Percentiles rank a stretch among this genome's conserved stretches.
phyloP scores from a whole-genome alignment of 1,140 invertebrate genomes.

The Hycleus cichorii region DNA sequence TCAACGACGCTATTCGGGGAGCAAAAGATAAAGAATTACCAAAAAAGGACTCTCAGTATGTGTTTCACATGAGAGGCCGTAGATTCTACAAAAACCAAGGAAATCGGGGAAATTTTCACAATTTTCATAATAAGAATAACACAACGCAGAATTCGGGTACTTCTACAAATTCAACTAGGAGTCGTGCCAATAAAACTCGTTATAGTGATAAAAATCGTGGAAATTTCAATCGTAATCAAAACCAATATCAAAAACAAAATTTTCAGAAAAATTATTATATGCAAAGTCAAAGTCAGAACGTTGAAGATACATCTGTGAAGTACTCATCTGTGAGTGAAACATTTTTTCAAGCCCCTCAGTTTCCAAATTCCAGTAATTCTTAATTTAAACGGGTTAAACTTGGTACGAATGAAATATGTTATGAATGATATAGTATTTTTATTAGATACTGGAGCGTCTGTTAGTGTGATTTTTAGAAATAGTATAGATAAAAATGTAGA shows the following conservation, averaged over 20 bases:
- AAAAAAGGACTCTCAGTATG: neutral
- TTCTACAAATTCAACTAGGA: neutral
- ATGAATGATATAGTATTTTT: slow-evolving; percentile 13
- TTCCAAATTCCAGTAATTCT: neutral
- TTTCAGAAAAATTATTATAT: neutral
- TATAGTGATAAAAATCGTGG: neutral
- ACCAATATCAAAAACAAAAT: neutral
- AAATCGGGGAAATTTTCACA: neutral
- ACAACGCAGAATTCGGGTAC: too few species aligned
- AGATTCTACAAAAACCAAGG: neutral
- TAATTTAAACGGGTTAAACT: slow-evolving; percentile 16
- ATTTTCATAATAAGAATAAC: neutral
- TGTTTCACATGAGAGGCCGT: neutral
- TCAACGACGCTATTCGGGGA: neutral
- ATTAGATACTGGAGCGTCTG: slow-evolving; percentile 13
- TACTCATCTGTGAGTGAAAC: neutral
- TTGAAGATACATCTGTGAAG: neutral
- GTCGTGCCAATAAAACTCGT: neutral
- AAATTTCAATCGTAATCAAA: slow-evolving; percentile 1
- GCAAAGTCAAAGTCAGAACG: neutral
- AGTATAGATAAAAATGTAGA: slow-evolving; percentile 7
- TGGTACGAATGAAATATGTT: slow-evolving; percentile 4
- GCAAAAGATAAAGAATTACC: neutral
- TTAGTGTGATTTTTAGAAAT: slow-evolving; percentile 14
- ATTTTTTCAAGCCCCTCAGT: slow-evolving; percentile 2